Percentiles rank a stretch among this genome's conserved stretches.
phyloP scores from a whole-genome alignment of 2,113 vertebrate genomes.

The Takifugu bimaculatus region DNA sequence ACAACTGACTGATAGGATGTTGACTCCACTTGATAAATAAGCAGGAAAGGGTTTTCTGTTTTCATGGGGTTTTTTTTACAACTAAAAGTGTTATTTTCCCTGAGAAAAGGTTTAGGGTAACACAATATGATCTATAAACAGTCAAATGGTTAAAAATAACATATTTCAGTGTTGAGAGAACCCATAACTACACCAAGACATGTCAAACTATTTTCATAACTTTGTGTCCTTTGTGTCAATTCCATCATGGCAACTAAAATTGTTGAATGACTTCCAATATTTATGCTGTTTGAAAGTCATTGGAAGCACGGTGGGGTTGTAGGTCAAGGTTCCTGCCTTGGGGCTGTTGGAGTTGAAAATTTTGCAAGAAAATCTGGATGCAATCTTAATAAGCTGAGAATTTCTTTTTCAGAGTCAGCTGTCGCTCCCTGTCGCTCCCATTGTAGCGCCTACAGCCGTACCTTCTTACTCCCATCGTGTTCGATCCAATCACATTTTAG shows the following conservation, averaged over 20 bases:
- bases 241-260: background rate
- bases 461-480: background rate
- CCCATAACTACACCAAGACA: no score
- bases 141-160: slow-evolving; percentile 24
- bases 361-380: no score
- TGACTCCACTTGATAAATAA: no score
- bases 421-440: no score
- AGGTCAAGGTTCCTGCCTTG: background rate
- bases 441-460: background rate
- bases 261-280: slow-evolving; percentile 16
- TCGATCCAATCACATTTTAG: slow-evolving; percentile 54
- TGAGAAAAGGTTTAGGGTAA: slow-evolving; percentile 40
- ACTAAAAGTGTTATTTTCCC: slow-evolving; percentile 35
- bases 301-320: background rate
- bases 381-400: no score
- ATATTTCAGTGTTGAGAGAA: background rate
- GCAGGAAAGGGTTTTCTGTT: no score
- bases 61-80: background rate
- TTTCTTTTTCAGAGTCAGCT: no score
- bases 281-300: background rate
- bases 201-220: no score
- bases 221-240: no score
- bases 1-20: no score
- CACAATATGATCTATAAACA: slow-evolving; percentile 26
- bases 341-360: background rate